Base-by-base conservation (phyloP, 23 tunicate genomes). In the Clavelina lepadiformis region DNA sequence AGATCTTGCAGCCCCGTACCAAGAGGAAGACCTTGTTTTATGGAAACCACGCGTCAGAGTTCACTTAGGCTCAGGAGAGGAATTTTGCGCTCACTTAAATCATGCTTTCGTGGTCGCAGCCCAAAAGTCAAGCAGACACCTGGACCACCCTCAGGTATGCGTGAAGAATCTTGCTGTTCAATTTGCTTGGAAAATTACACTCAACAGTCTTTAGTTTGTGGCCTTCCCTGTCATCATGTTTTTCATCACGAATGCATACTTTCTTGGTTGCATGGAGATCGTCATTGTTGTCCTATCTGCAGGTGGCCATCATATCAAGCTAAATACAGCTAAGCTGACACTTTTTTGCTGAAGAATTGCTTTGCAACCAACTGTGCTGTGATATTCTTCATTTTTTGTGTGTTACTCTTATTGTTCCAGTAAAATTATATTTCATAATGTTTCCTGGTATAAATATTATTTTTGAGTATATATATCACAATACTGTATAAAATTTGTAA, bases 281-380 rank as follows among this genome's bases (percentile, higher is more conserved):
- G 45, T 15, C 75, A 78, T 58, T 78, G 84, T 33, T 78, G 84
- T 41, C 84, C 84, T 33, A 58, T 78, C 5, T 78, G 84, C 33
- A 55, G 84, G 5, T 78, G 84, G 84, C 84, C 84, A 3, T 75
- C 84, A 37, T 78, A 55, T 45, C 73, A 78, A 50, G 3, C 52
- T 15, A 71, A 71, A 37, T 41, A 21, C 49, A 41, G 15, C 49
- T 15, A 41, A 41, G 11, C 15, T 41, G 13, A 41, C 13, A 11
- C 49, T 41, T 41, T n/a, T n/a, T n/a, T n/a, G n/a, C n/a, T n/a
- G n/a, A n/a, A n/a, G n/a, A n/a, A n/a, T n/a, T n/a, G n/a, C n/a
- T n/a, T n/a, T n/a, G n/a, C n/a, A n/a, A n/a, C n/a, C n/a, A n/a
- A n/a, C n/a, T n/a, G n/a, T n/a, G n/a, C n/a, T n/a, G n/a, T n/a